phyloP scores from a whole-genome alignment of 1,140 invertebrate species.

The Macrobrachium nipponense region DNA sequence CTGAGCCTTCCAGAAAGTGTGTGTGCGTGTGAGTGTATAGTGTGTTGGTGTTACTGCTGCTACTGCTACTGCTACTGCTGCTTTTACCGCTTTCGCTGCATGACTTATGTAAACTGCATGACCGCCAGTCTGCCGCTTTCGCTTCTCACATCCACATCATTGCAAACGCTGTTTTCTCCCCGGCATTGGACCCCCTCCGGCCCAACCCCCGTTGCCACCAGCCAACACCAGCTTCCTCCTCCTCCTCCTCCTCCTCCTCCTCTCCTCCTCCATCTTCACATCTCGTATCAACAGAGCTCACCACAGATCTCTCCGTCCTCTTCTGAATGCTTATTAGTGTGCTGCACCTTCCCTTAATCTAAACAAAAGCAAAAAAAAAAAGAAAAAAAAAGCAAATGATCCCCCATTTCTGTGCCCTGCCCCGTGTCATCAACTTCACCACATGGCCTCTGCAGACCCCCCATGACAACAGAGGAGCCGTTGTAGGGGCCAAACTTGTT shows the following conservation, averaged over 20 bases:
- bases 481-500: slow-evolving; percentile 18
- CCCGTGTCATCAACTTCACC: slow-evolving; percentile 8
- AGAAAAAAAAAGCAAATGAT: not conserved
- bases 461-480: too few species aligned
- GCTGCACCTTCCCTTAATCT: too few species aligned
- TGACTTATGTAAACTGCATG: not conserved
- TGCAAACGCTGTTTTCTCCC: not conserved
- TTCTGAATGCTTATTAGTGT: too few species aligned
- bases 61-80: slow-evolving; percentile 28
- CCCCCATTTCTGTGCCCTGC: slow-evolving; percentile 22
- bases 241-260: slow-evolving; percentile 1
- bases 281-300: not conserved
- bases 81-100: slow-evolving; percentile 39
- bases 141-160: too few species aligned
- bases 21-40: slow-evolving; percentile 55
- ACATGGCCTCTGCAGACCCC: slow-evolving; percentile 10
- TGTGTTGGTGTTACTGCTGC: slow-evolving; percentile 37
- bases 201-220: not conserved
- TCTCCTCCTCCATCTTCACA: not conserved
- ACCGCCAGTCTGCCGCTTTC: too few species aligned
- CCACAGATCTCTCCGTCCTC: too few species aligned
- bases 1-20: slow-evolving; percentile 57
- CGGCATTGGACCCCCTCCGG: slow-evolving; percentile 2
- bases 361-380: too few species aligned
- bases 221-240: slow-evolving; percentile 1